A percentile compares a stretch with the other conserved stretches of the same genome.
Evolutionary conservation across 2,797 vertebrate genomes (phyloP).

Genomic region (Calcarius lapponicus): DNA sequence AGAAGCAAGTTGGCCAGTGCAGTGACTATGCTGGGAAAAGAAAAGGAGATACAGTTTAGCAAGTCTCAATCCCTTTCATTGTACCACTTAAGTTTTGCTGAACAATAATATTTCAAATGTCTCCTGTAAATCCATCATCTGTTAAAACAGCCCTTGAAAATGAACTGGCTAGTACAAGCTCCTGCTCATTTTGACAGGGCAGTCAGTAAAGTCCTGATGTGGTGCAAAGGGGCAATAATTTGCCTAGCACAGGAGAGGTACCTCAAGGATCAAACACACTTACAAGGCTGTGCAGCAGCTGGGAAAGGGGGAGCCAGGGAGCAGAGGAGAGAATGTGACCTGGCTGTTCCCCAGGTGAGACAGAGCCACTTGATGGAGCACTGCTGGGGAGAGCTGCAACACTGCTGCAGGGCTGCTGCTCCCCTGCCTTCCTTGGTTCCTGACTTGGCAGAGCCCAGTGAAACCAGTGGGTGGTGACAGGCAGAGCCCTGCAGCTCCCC

Average conservation of each 20-base stretch:
- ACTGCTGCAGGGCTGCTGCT: not conserved
- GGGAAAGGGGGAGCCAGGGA: not conserved
- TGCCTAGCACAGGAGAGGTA: not conserved
- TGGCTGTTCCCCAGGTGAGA: not conserved
- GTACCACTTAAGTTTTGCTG: not conserved
- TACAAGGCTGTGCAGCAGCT: not conserved
- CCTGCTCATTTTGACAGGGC: not conserved
- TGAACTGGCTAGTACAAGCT: not conserved
- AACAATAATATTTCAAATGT: not conserved
- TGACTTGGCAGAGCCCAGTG: not conserved
- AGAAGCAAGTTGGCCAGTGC: not conserved
- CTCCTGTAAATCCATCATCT: not conserved
- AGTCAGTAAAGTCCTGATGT: not conserved
- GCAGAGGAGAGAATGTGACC: not conserved
- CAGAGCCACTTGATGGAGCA: accelerated
- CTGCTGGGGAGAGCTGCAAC: not conserved
- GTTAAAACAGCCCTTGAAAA: not conserved
- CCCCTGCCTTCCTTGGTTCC: not conserved
- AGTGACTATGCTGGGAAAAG: not conserved
- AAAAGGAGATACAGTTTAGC: not conserved
- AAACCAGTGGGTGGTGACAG: accelerated
- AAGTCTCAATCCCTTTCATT: not conserved
- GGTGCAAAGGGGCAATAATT: not conserved
- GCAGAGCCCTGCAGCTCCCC: not conserved
- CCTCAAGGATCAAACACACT: not conserved